These are phyloP conservation scores for Vicugna pacos DNA, from an alignment of 2,113 vertebrate genomes.

Conservation along the genomic window DNA sequence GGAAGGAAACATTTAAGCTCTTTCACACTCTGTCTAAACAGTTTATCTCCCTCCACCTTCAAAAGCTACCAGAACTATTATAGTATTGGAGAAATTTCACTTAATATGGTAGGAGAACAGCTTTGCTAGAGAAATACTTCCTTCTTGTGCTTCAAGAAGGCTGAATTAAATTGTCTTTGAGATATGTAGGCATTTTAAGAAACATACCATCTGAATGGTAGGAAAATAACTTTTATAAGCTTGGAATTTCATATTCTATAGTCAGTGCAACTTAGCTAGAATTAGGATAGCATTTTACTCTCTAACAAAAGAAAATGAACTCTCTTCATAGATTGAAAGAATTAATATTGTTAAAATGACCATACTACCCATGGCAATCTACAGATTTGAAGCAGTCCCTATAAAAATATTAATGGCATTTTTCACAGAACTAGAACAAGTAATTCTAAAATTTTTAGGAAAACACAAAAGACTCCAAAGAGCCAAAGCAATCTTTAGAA, in stretches of 20 bases:
- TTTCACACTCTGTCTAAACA: slow-evolving; percentile 65
- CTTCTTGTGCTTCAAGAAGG: slow-evolving; percentile 56
- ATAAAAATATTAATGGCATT: not conserved
- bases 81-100: slow-evolving; percentile 47
- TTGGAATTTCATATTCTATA: slow-evolving; percentile 51
- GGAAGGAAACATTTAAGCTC: slow-evolving; percentile 40
- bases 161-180: slow-evolving; percentile 60
- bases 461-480: not conserved
- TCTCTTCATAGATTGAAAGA: not conserved
- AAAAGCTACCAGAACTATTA: slow-evolving; percentile 58
- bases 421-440: not conserved
- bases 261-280: slow-evolving; percentile 35
- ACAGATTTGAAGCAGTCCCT: not conserved
- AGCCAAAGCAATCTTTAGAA: not conserved
- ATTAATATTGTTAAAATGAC: not conserved
- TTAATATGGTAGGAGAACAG: slow-evolving; percentile 62
- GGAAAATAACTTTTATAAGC: slow-evolving; percentile 60
- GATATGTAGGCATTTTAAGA: slow-evolving; percentile 53
- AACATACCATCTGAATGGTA: slow-evolving; percentile 60
- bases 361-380: not conserved
- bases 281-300: not conserved
- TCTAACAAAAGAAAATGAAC: slow-evolving; percentile 60
- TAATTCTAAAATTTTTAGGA: not conserved
- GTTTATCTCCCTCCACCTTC: slow-evolving; percentile 7
- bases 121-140: slow-evolving; percentile 37